Evolutionary conservation across 2,888 invertebrate genomes (phyloP).

Genomic region (Neoitamus cyanurus): DNA sequence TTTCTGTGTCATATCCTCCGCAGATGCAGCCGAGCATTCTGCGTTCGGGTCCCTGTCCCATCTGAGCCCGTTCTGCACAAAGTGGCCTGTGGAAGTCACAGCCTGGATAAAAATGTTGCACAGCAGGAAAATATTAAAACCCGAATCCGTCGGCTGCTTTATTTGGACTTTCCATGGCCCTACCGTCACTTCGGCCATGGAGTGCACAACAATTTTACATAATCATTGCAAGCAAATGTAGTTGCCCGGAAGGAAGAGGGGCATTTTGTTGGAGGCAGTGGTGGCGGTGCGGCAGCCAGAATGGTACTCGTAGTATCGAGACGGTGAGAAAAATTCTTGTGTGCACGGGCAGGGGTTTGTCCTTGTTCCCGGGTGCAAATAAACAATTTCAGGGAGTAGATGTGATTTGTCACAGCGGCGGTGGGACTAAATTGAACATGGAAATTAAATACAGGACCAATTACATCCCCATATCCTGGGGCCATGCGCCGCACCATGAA

Average conservation of each 20-base stretch:
- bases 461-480: conserved; percentile 24
- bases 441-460: conserved; percentile 32
- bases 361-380: not conserved
- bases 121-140: not conserved
- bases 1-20: not conserved
- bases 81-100: not conserved
- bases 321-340: not conserved
- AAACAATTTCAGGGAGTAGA: not conserved
- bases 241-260: not conserved
- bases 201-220: not conserved
- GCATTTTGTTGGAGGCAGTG: not conserved
- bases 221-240: not conserved
- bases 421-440: conserved; percentile 1
- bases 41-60: not conserved
- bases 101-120: not conserved
- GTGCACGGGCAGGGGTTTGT: no score
- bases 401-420: not conserved
- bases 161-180: not conserved
- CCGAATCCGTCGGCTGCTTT: not conserved
- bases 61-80: not conserved
- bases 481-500: not conserved
- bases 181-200: not conserved
- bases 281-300: not conserved
- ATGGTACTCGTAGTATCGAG: no score
- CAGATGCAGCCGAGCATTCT: not conserved